Evolutionary conservation across 2,113 vertebrate genomes (phyloP).

Genomic region (Isurus oxyrinchus): DNA sequence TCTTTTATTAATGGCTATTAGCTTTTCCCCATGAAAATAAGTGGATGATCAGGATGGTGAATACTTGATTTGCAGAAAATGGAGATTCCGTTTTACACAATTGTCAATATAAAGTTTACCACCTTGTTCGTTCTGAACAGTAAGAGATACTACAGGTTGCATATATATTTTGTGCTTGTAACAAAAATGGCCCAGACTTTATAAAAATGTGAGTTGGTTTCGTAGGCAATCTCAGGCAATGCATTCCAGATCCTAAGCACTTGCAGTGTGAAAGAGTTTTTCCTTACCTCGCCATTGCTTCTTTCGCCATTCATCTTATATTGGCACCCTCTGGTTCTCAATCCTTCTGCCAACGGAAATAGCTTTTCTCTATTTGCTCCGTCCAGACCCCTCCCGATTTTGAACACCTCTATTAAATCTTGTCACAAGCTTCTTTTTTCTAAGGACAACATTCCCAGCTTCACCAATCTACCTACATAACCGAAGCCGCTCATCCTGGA

Average conservation of each 20-base stretch:
- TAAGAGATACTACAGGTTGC: not conserved
- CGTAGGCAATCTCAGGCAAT: not conserved
- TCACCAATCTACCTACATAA: not conserved
- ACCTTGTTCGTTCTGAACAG: not conserved
- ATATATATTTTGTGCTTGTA: not conserved
- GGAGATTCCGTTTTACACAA: not conserved
- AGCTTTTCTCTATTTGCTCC: not conserved
- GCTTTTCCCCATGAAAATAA: not conserved
- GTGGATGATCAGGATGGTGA: not conserved
- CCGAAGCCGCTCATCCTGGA: not conserved
- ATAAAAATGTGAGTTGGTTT: not conserved
- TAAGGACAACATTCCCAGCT: not conserved
- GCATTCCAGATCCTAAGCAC: not conserved
- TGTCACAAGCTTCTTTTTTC: not conserved
- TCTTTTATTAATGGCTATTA: not conserved
- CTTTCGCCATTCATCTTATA: not conserved
- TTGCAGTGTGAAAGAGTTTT: not conserved
- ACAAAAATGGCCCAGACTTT: not conserved
- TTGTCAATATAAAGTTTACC: not conserved
- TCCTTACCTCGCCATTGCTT: not conserved
- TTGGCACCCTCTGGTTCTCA: not conserved
- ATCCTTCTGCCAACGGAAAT: not conserved
- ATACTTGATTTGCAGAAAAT: not conserved
- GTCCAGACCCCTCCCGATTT: not conserved
- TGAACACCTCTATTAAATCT: not conserved